phyloP scores from a whole-genome alignment of 2,113 vertebrate genomes.

The Sorex araneus region DNA sequence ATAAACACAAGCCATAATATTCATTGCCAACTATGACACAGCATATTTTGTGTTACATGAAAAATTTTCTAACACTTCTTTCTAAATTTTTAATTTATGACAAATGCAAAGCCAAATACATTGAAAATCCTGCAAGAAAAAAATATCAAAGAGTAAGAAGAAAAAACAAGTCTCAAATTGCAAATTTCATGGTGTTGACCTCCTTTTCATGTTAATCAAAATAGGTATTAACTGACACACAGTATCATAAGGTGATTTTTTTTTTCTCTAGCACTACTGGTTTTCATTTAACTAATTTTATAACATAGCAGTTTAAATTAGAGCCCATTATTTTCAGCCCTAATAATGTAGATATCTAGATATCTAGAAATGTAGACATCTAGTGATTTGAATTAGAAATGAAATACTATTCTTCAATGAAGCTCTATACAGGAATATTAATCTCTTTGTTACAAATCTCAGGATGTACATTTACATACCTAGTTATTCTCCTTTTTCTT shows the following conservation, averaged over 20 bases:
- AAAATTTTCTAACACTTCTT: neutral
- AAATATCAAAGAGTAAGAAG: neutral
- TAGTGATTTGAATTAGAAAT: constrained; percentile 23
- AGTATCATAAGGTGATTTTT: neutral
- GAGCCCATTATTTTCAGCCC: neutral
- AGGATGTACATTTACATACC: neutral
- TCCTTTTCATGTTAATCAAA: neutral
- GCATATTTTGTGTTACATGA: neutral
- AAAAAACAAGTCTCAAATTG: neutral
- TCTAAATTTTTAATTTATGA: neutral
- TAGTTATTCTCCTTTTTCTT: constrained; percentile 1
- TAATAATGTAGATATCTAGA: neutral
- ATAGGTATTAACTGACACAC: neutral
- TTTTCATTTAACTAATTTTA: too few relatives aligned
- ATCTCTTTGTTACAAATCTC: constrained; percentile 24
- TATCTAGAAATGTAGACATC: too few relatives aligned
- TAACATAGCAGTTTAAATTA: too few relatives aligned
- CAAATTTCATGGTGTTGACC: neutral
- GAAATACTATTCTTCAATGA: neutral
- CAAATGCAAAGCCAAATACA: neutral
- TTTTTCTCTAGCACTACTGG: neutral
- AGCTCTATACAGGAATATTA: neutral
- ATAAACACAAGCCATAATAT: neutral
- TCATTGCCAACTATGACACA: neutral
- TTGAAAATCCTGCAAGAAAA: neutral